Evolutionary conservation across 2,888 invertebrate genomes (phyloP), one percentile per base, ranked within the genome.

Genomic region (Loripinus fragilis): DNA sequence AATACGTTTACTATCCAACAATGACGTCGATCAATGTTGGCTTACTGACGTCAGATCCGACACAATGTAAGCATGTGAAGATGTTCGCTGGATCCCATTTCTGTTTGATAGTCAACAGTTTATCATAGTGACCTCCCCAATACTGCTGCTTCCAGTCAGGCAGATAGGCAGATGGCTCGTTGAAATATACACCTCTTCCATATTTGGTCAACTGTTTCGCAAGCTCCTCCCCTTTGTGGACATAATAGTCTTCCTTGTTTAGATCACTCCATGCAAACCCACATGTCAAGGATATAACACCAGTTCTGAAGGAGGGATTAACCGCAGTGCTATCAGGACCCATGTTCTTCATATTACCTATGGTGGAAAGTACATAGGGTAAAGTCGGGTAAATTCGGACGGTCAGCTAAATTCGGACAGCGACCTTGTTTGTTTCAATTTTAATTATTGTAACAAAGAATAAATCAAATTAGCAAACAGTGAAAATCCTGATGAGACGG

Each of bases 51-150:
- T 89, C 88, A 0, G 87, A 88, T 10, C 89, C 88, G 12, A 89
- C 89, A 73, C 89, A 89, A 69, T 89, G 85, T 20, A 79, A 74
- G 30, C 89, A 87, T 20, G 84, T 82, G 60, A 89, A 83, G 35
- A 87, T 66, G 45, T 87, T 83, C 33, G 70, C 75, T 0, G 86
- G 87, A 68, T 88, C 87, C 80, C 85, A 86, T 38, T 71, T n/a
- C 45, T 74, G 64, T 73, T 89, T 89, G 69, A 86, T 81, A 0
- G 38, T 33, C 30, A 88, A 60, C 23, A 89, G 73, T 8, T 82
- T 67, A 42, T 81, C 74, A 66, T 89, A 89, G 50, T 81, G 76
- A 23, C 76, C 70, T 15, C 87, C 87, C 90, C 89, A 89, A 65
- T 87, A 89, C 23, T 76, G 81, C 0, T 42, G 67, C 76, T 90